Evolutionary conservation across 2,888 invertebrate species (phyloP), one percentile per base, ranked within the genome.

Genomic region (Hipparchia sbordonii): DNA sequence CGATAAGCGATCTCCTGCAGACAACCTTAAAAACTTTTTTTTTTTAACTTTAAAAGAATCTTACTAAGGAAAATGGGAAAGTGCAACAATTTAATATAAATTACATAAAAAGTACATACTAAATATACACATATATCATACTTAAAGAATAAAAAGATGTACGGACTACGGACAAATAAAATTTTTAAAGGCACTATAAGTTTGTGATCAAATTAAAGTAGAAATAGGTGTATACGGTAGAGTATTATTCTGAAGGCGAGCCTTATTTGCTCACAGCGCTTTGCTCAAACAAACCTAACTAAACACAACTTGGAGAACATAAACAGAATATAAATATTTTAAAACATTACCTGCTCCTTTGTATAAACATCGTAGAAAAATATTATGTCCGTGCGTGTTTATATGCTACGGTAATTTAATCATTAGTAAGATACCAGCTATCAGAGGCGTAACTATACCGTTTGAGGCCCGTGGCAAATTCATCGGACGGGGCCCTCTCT

Each of bases 291-390:
- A 70, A 54, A 6, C 70, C 70, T 70, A 70, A 70, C 70, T 70
- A 70, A 70, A 70, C 70, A 70, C 23, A 56, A 56, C 62, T 62
- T 23, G 46, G 54, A 8, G 63, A 70, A 63, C 46, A 70, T 56
- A 70, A 63, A 70, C 70, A 70, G 56, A 56, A 13, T 67, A 57
- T 57, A 62, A 70, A 70, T 70, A 62, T 56, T 70, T 70, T 12
- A 68, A 12, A 60, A 60, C 60, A 68, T 46, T 46, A 65, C 65
- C 52, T 65, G 33, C 5, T 65, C 10, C 51, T 51, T 33, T 52
- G 5, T 2, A 39, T 33, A 33, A 2, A 33, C 65, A 12, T 23
- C 33, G 33, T 33, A 12, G 12, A 6, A 33, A 9, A 63, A 63
- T 51, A 63, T 65, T 10, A 48, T 23, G 23, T 23, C 13, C 60